phyloP scores from a whole-genome alignment of 2,113 vertebrate species.

The Nesoenas mayeri region DNA sequence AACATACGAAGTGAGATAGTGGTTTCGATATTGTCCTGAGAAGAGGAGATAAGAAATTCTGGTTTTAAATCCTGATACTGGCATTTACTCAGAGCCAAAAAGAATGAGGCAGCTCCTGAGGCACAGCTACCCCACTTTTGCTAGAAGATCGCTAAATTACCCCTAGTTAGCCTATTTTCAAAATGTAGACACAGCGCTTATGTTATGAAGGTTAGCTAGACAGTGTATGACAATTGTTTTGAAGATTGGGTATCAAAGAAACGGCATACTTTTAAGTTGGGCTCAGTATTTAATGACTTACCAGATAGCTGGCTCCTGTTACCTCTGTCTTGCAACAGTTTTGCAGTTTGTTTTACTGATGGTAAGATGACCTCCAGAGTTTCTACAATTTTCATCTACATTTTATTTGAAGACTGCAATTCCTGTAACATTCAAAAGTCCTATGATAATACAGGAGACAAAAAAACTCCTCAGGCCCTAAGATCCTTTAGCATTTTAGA shows the following conservation, averaged over 20 bases:
- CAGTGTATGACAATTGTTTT: not conserved
- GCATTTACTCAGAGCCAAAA: slow-evolving; percentile 10
- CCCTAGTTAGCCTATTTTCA: not conserved
- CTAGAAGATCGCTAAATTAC: not conserved
- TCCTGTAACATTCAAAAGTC: not conserved
- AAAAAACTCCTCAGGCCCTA: not conserved
- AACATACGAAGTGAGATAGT: not conserved
- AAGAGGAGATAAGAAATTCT: slow-evolving; percentile 22
- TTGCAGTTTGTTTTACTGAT: not conserved
- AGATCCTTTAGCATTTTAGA: not conserved
- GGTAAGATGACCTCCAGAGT: not conserved
- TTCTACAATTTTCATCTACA: not conserved
- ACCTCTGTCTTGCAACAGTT: not conserved
- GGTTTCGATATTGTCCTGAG: not conserved
- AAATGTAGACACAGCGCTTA: not conserved
- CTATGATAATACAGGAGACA: not conserved
- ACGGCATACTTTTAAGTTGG: not conserved
- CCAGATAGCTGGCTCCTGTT: slow-evolving; percentile 4
- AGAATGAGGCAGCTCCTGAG: not conserved
- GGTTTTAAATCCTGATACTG: not conserved
- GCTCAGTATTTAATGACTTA: not conserved
- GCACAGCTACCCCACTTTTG: not conserved
- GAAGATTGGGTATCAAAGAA: not conserved
- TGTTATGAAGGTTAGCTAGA: not conserved
- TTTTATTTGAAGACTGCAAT: not conserved